These are phyloP conservation scores for Papilio helenus DNA, from an alignment of 1,140 invertebrate species.

Conservation along the genomic window DNA sequence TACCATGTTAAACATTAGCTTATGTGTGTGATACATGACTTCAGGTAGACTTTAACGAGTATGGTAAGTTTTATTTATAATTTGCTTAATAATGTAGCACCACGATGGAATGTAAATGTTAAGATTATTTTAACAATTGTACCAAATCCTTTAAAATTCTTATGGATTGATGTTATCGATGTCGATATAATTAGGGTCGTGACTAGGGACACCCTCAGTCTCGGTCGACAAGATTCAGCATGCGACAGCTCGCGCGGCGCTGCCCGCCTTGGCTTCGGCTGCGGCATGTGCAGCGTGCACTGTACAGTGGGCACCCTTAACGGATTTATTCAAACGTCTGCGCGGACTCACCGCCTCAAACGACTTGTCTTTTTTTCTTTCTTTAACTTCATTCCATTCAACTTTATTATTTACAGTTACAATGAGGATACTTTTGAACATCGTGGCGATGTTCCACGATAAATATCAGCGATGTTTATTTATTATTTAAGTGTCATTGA, in stretches of 20 bases:
- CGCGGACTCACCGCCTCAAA: slow-evolving; percentile 46
- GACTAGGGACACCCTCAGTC: slow-evolving; percentile 59
- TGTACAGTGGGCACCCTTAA: slow-evolving; percentile 57
- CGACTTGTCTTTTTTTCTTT: slow-evolving; percentile 34
- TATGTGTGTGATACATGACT: not conserved
- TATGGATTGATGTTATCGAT: not conserved
- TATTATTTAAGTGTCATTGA: slow-evolving; percentile 4
- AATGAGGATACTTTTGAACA: slow-evolving; percentile 30
- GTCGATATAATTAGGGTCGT: slow-evolving; percentile 50
- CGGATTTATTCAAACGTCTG: slow-evolving; percentile 75
- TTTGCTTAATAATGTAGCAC: no score
- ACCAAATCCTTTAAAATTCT: no score
- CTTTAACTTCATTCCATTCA: slow-evolving; percentile 38
- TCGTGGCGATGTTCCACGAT: slow-evolving; percentile 3
- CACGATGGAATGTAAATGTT: no score
- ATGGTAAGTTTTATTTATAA: no score
- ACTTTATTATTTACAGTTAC: slow-evolving; percentile 39
- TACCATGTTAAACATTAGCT: not conserved
- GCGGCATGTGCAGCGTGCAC: slow-evolving; percentile 62
- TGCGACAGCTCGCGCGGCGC: slow-evolving; percentile 54
- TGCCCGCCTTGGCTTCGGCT: slow-evolving; percentile 20
- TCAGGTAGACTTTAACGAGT: not conserved
- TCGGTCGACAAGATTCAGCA: slow-evolving; percentile 69
- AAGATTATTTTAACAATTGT: no score
- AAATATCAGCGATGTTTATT: slow-evolving; percentile 11